Conservation (phyloP, 2,797 vertebrate genomes). For the Enteromius viviparus region DNA sequence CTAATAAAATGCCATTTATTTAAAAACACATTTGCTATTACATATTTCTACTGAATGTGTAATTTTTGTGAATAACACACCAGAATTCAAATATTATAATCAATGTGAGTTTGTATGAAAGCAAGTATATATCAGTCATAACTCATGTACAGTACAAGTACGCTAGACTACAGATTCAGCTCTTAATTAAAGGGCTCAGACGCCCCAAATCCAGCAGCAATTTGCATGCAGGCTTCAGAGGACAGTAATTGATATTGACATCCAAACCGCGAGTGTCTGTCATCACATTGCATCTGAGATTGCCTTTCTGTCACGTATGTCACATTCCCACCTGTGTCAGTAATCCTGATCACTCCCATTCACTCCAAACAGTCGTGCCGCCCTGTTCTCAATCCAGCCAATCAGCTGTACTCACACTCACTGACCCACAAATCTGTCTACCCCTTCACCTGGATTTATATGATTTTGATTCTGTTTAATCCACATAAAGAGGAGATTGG, state of each 20-base stretch:
- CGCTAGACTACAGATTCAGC: not conserved
- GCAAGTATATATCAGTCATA: not conserved
- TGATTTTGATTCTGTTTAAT: constrained; percentile 37
- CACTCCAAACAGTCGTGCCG: constrained; percentile 31
- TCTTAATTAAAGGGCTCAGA: constrained; percentile 8
- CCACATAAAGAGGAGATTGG: constrained; percentile 22
- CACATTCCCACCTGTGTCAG: not conserved
- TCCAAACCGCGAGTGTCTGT: not conserved
- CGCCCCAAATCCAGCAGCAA: not conserved
- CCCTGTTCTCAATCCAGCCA: constrained; percentile 68
- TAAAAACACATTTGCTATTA: not conserved
- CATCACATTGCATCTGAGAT: constrained; percentile 17
- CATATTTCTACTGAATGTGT: not conserved
- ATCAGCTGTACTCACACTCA: constrained; percentile 56
- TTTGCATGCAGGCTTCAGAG: not conserved
- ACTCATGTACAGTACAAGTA: too few species aligned
- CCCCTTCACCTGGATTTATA: constrained; percentile 31
- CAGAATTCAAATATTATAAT: not conserved
- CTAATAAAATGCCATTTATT: not conserved
- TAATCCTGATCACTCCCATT: constrained; percentile 63
- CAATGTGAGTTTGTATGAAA: not conserved
- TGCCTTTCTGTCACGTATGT: constrained; percentile 2
- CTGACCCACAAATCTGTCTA: constrained; percentile 4
- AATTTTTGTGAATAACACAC: not conserved
- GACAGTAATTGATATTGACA: not conserved